Conservation (phyloP, 2,888 invertebrate genomes). For the Phymatocera aterrima region DNA sequence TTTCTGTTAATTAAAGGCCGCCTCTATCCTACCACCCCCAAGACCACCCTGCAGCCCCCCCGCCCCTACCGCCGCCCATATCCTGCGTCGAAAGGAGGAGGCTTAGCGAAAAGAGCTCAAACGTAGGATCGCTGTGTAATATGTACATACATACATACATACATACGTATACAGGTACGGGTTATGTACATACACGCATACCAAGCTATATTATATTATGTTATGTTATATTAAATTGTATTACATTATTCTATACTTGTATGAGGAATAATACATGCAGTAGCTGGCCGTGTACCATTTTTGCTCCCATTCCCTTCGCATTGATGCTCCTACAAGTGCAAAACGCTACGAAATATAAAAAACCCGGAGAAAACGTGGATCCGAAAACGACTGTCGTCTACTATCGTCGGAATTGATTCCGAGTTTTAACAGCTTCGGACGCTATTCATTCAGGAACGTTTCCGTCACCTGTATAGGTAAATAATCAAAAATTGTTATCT, state of each 20-base stretch:
- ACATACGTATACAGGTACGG: slow-evolving; percentile 47
- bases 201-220: not conserved
- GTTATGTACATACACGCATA: slow-evolving; percentile 19
- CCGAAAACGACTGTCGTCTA: too few species aligned
- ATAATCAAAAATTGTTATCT: too few species aligned
- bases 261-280: too few species aligned
- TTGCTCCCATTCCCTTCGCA: too few species aligned
- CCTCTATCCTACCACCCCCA: slow-evolving; percentile 67
- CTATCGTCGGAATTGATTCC: too few species aligned
- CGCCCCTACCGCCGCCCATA: slow-evolving; percentile 39
- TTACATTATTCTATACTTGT: not conserved
- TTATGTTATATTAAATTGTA: not conserved
- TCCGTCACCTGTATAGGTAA: too few species aligned
- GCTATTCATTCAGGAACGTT: too few species aligned
- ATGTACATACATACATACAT: slow-evolving; percentile 18
- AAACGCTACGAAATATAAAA: too few species aligned
- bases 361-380: too few species aligned
- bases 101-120: slow-evolving; percentile 68
- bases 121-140: slow-evolving; percentile 61
- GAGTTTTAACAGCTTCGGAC: too few species aligned
- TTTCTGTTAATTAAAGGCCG: slow-evolving; percentile 93
- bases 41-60: slow-evolving; percentile 51
- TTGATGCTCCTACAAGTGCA: too few species aligned
- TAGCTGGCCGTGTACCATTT: too few species aligned
- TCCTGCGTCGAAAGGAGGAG: slow-evolving; percentile 61